A percentile compares a stretch with the other conserved stretches of the same genome.
Evolutionary conservation across 2,888 invertebrate species (phyloP).

Genomic region (Euplagia quadripunctaria): DNA sequence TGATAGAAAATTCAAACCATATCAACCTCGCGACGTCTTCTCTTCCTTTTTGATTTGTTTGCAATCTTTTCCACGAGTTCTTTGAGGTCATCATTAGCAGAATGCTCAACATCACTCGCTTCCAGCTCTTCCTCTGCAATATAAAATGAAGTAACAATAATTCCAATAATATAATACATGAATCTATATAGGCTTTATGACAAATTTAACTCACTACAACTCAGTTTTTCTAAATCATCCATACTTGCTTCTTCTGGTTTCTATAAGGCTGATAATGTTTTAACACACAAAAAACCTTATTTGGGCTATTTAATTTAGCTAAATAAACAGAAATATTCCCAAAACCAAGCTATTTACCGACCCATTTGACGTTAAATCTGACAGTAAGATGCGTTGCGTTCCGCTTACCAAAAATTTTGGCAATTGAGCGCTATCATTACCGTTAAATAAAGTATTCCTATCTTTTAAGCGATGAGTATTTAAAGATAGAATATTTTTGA

Average conservation of each 20-base stretch:
- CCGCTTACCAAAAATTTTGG: no score
- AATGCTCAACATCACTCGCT: conserved; percentile 80
- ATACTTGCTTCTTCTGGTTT: conserved; percentile 48
- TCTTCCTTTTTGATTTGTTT: conserved; percentile 64
- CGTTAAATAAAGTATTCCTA: no score
- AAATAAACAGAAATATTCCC: not conserved
- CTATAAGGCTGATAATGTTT: conserved; percentile 5
- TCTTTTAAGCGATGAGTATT: no score
- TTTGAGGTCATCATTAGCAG: conserved; percentile 76
- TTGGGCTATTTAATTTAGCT: not conserved
- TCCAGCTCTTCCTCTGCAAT: conserved; percentile 79
- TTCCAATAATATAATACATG: not conserved
- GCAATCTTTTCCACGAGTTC: conserved; percentile 72
- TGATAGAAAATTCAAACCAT: conserved; percentile 62
- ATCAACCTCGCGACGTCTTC: conserved; percentile 81
- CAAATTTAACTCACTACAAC: conserved; percentile 75
- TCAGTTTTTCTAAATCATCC: conserved; percentile 79
- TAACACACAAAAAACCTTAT: conserved; percentile 1
- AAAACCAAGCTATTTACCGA: conserved; percentile 12
- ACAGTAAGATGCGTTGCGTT: not conserved
- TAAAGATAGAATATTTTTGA: no score
- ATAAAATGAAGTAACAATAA: not conserved
- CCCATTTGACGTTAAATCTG: not conserved
- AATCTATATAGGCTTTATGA: conserved; percentile 6
- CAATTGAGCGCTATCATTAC: no score